Conservation (phyloP, 2,113 vertebrate species). For the Heloderma charlesbogerti region DNA sequence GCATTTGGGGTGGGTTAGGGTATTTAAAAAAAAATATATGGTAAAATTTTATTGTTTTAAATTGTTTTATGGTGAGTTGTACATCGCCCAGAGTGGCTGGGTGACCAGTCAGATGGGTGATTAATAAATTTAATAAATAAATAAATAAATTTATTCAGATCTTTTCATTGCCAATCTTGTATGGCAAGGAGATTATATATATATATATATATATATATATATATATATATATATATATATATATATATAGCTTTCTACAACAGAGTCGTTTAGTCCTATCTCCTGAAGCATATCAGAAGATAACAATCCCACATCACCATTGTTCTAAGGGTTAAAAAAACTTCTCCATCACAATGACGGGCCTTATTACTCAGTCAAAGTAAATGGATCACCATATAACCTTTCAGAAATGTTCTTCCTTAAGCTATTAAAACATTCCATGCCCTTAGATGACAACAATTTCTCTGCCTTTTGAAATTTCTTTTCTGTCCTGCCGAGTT, state of each 20-base stretch:
- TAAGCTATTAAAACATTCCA: conserved; percentile 90
- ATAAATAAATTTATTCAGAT: conserved; percentile 69
- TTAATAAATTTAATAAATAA: no score
- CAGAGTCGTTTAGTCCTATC: conserved; percentile 66
- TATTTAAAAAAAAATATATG: no score
- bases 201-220: neutral
- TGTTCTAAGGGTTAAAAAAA: conserved; percentile 87
- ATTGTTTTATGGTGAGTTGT: no score
- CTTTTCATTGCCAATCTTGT: conserved; percentile 50
- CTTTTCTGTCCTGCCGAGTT: conserved; percentile 95
- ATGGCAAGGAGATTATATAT: conserved; percentile 41
- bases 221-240: neutral
- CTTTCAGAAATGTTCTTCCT: conserved; percentile 88
- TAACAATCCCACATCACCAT: conserved; percentile 70
- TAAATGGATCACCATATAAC: conserved; percentile 88
- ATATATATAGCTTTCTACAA: conserved; percentile 33
- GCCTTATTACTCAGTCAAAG: conserved; percentile 88
- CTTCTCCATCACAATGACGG: conserved; percentile 79
- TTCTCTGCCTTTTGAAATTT: conserved; percentile 92
- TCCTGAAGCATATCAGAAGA: conserved; percentile 66
- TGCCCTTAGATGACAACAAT: conserved; percentile 94
- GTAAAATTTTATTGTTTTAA: no score
- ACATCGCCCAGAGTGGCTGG: no score
- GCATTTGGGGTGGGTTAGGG: no score
- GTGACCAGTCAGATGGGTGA: no score